A percentile compares a stretch with the other conserved stretches of the same genome.
Conservation (phyloP, 2,797 vertebrate genomes). For the Crossoptilon crossoptilon region DNA sequence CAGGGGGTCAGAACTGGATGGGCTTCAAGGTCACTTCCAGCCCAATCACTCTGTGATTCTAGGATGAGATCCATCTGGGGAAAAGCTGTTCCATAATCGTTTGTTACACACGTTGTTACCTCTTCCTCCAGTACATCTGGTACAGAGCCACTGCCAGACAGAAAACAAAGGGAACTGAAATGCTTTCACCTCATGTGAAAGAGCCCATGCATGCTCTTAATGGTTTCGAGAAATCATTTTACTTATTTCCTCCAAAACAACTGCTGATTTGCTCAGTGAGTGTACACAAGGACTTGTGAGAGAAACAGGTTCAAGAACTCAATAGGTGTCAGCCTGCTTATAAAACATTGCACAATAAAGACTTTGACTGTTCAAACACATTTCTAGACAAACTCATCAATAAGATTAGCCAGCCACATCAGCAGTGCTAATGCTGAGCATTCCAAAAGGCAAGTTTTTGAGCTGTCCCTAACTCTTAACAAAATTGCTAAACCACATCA, state of each 20-base stretch:
- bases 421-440: neutral
- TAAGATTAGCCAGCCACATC: neutral
- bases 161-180: neutral
- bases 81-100: neutral
- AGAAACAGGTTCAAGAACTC: neutral
- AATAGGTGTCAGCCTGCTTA: neutral
- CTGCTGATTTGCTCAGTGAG: neutral
- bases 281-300: neutral
- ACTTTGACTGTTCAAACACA: neutral
- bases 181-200: neutral
- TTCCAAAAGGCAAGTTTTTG: neutral
- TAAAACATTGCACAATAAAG: neutral
- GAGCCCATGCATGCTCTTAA: neutral
- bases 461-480: neutral
- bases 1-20: too few relatives aligned
- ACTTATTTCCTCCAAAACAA: neutral
- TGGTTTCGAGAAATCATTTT: neutral
- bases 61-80: neutral
- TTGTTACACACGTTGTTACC: neutral
- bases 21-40: neutral
- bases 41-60: neutral
- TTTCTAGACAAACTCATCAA: neutral
- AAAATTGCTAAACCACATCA: neutral
- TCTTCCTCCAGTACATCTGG: slow-evolving; percentile 2
- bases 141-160: neutral